These are phyloP conservation scores for Dexiosoma caninum DNA, from an alignment of 2,888 invertebrate species.

Conservation along the genomic window DNA sequence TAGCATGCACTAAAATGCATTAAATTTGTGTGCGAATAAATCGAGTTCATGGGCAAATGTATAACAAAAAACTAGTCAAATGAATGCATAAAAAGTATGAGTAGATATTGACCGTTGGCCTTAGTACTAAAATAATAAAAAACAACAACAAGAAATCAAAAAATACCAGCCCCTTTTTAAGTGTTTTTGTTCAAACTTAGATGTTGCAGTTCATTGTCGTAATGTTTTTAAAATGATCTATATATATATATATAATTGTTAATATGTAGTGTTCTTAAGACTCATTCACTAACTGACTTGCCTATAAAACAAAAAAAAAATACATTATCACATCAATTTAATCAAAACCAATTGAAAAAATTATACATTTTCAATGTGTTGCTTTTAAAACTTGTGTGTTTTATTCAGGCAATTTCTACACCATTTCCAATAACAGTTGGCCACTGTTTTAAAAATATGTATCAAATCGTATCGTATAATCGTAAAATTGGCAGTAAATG, in stretches of 20 bases:
- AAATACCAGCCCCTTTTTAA: conserved; percentile 58
- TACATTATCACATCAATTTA: conserved; percentile 52
- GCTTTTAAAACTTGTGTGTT: conserved; percentile 29
- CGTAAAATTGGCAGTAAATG: too few species aligned
- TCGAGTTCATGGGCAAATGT: conserved; percentile 61
- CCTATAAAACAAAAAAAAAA: conserved; percentile 10
- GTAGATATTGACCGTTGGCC: conserved; percentile 47
- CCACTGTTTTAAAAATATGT: not conserved
- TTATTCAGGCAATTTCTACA: conserved; percentile 18
- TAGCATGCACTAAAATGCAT: conserved; percentile 53
- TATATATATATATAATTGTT: conserved; percentile 42
- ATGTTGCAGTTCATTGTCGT: conserved; percentile 21
- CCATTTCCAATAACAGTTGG: conserved; percentile 10
- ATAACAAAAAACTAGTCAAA: conserved; percentile 18
- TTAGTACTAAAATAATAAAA: conserved; percentile 1
- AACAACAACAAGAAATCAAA: conserved; percentile 9
- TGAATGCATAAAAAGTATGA: not conserved
- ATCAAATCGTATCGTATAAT: too few species aligned
- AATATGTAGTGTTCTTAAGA: conserved; percentile 44
- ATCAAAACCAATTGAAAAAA: conserved; percentile 53
- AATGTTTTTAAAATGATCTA: conserved; percentile 39
- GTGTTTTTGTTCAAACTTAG: not conserved
- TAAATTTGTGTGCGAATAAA: conserved; percentile 53
- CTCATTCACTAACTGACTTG: conserved; percentile 18
- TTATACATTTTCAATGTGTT: conserved; percentile 43